phyloP scores from a whole-genome alignment of 2,797 vertebrate species.

The Simalia tracyae region DNA sequence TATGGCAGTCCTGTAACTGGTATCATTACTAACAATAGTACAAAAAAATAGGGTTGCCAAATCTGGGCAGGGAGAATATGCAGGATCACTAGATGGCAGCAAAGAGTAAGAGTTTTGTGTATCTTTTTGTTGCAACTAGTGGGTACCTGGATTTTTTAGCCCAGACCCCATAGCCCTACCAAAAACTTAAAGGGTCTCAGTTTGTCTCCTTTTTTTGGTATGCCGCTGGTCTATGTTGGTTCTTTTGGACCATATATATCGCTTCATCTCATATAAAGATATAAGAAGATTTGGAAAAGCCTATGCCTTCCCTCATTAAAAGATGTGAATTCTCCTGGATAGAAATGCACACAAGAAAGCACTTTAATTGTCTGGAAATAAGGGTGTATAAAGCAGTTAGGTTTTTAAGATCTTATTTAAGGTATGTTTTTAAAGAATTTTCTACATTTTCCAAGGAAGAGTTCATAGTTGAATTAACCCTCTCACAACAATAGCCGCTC shows the following conservation, averaged over 20 bases:
- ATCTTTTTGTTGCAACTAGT: neutral
- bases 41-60: neutral
- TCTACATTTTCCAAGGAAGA: slow-evolving; percentile 51
- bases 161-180: neutral
- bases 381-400: slow-evolving; percentile 29
- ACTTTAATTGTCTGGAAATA: slow-evolving; percentile 64
- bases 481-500: slow-evolving; percentile 46
- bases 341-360: slow-evolving; percentile 67
- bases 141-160: neutral
- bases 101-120: neutral
- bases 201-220: slow-evolving; percentile 27
- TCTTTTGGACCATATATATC: slow-evolving; percentile 55
- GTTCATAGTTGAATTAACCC: slow-evolving; percentile 49
- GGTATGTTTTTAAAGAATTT: slow-evolving; percentile 54
- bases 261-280: slow-evolving; percentile 50
- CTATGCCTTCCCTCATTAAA: slow-evolving; percentile 27
- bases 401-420: slow-evolving; percentile 52
- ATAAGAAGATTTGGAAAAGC: slow-evolving; percentile 3
- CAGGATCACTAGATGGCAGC: neutral
- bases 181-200: neutral
- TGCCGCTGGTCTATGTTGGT: slow-evolving; percentile 26
- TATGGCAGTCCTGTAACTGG: neutral
- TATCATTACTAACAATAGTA: slow-evolving; percentile 10
- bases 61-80: neutral
- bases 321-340: slow-evolving; percentile 34